Percentiles rank a stretch among this genome's conserved stretches.
phyloP scores from a whole-genome alignment of 2,113 vertebrate genomes.

The Lucifuga dentata region DNA sequence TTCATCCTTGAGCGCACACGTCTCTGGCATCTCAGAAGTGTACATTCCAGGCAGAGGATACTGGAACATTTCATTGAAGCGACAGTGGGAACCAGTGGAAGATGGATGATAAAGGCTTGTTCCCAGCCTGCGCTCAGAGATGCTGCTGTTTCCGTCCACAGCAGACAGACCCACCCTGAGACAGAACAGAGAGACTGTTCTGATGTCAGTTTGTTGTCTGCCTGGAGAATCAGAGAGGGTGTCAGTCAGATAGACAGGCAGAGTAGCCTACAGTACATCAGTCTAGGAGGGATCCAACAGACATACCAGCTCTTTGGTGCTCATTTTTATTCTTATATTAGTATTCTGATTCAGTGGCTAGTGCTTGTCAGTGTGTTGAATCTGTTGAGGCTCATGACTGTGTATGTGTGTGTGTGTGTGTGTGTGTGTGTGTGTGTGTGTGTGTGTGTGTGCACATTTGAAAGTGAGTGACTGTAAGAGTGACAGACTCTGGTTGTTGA shows the following conservation, averaged over 20 bases:
- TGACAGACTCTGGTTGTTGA: constrained; percentile 72
- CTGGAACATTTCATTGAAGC: constrained; percentile 33
- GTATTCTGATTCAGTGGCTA: constrained; percentile 80
- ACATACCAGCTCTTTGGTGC: constrained; percentile 71
- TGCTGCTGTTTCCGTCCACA: constrained; percentile 66
- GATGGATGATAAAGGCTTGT: constrained; percentile 58
- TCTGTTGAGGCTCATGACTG: constrained; percentile 65
- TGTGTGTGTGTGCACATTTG: constrained; percentile 42
- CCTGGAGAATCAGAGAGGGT: constrained; percentile 74
- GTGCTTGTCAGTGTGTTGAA: constrained; percentile 70
- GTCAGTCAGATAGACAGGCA: constrained; percentile 77
- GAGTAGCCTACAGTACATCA: constrained; percentile 75
- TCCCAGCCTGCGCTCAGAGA: constrained; percentile 58
- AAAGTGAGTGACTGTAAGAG: constrained; percentile 57
- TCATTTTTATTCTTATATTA: constrained; percentile 61
- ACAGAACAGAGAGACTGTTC: constrained; percentile 68
- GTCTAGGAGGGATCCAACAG: constrained; percentile 63
- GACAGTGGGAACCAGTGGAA: constrained; percentile 55
- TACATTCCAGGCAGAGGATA: constrained; percentile 26
- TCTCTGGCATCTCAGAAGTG: constrained; percentile 26
- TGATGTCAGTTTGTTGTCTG: constrained; percentile 76
- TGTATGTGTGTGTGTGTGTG: constrained; percentile 37
- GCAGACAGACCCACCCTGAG: constrained; percentile 70
- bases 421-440: constrained; percentile 16
- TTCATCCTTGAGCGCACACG: constrained; percentile 17